Base-by-base conservation (phyloP, 1,140 invertebrate genomes). In the Chrysoperla carnea region DNA sequence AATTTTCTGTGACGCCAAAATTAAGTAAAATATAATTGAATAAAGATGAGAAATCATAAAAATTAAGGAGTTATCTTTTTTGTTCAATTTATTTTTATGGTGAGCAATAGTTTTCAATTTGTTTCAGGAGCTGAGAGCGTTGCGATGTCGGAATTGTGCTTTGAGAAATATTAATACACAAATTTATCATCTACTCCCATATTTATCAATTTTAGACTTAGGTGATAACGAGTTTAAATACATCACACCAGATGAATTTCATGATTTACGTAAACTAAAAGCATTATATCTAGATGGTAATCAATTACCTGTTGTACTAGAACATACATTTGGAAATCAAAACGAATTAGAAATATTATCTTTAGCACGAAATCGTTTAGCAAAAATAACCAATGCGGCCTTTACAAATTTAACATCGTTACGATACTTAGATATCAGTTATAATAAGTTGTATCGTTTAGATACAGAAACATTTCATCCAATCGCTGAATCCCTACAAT, bases 221-320 rank as follows among this genome's bases (percentile, higher is more conserved):
- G 77, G 81, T 35, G 66, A 81, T 52, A 88, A 88, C 53, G 59
- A 72, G 47, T 78, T 88, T 50, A 79, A 81, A 59, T 82, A 82
- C 60, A 59, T 88, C 37, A 72, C 73, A 46, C 62, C 75, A 13
- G 81, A 84, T 51, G 77, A 80, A 52, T 82, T 84, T 51, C 67
- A 68, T 44, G 75, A 78, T 53, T 63, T 84, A 43, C 73, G 72
- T 51, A 70, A 69, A 45, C 60, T 88, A 33, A 72, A 71, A 50
- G 70, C 69, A 49, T 64, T 88, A 37, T 64, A 68, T 50, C 62
- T 86, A 46, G 79, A 85, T 51, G 80, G 81, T 27, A 88, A 86
- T 63, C 72, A 78, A 53, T 59, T 86, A 39, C 77, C 80, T 4
- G 78, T 81, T 5, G 66, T 84, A 29, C 64, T 79, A 15, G 80